These are phyloP conservation scores for Lycocerus yunnanus DNA, from an alignment of 2,888 invertebrate genomes.

Conservation along the genomic window DNA sequence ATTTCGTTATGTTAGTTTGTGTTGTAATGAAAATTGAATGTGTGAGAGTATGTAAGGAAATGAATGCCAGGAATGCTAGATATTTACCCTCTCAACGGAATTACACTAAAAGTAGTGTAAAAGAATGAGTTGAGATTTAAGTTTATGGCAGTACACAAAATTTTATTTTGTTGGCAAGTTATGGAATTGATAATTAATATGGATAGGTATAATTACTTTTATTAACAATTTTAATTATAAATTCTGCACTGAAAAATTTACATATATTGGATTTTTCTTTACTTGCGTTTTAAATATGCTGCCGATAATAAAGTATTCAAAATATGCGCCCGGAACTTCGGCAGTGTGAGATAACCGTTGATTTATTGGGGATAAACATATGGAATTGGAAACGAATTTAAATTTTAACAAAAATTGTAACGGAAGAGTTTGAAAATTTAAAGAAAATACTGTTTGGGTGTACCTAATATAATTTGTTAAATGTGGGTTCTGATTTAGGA, in stretches of 20 bases:
- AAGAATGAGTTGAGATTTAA: background rate
- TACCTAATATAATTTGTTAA: background rate
- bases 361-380: conserved; percentile 31
- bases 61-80: background rate
- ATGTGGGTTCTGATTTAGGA: background rate
- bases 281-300: conserved; percentile 23
- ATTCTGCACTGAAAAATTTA: background rate
- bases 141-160: background rate
- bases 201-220: background rate
- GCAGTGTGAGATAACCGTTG: conserved; percentile 26
- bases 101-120: background rate
- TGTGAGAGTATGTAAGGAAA: background rate
- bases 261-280: conserved; percentile 6
- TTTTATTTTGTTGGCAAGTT: background rate
- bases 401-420: conserved; percentile 25
- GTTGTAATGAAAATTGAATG: background rate
- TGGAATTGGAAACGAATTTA: conserved; percentile 32
- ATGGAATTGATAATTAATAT: background rate
- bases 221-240: background rate
- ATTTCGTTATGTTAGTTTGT: background rate
- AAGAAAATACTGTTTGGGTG: conserved; percentile 14
- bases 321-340: conserved; percentile 23
- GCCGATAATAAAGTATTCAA: conserved; percentile 26
- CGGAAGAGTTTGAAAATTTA: conserved; percentile 25
- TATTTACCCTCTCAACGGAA: background rate